phyloP scores from a whole-genome alignment of 2,888 invertebrate species.

The Bombylius major region DNA sequence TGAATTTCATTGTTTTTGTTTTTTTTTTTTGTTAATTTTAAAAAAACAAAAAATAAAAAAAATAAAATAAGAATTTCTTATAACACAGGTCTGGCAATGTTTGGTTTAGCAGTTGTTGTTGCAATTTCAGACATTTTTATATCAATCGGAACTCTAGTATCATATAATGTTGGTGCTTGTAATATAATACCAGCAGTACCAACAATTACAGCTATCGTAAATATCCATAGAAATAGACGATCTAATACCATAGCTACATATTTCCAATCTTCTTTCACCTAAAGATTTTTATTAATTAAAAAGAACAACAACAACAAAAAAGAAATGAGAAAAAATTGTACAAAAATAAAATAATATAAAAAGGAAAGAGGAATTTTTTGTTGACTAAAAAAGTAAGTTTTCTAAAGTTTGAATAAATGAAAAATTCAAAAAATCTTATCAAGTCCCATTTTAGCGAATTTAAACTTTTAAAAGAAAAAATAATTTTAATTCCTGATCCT shows the following conservation, averaged over 20 bases:
- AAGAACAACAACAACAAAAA: conserved; percentile 1
- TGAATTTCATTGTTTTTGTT: not conserved
- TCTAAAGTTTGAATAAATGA: too few species aligned
- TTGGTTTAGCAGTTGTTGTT: conserved; percentile 77
- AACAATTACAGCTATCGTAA: conserved; percentile 86
- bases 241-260: conserved; percentile 97
- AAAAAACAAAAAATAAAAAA: not conserved
- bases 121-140: conserved; percentile 81
- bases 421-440: too few species aligned
- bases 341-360: not conserved
- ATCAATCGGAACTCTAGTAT: conserved; percentile 78
- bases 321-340: not conserved
- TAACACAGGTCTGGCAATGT: conserved; percentile 36
- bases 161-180: conserved; percentile 89
- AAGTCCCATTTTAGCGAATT: too few species aligned
- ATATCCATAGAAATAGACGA: conserved; percentile 92
- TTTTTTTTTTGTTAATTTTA: conserved; percentile 1
- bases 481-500: too few species aligned
- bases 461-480: too few species aligned
- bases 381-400: not conserved
- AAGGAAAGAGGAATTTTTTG: not conserved
- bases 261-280: conserved; percentile 98
- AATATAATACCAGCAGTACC: conserved; percentile 90
- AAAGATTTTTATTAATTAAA: conserved; percentile 15
- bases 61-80: conserved; percentile 19